phyloP scores from a whole-genome alignment of 2,113 vertebrate species.

The Pagrus major region DNA sequence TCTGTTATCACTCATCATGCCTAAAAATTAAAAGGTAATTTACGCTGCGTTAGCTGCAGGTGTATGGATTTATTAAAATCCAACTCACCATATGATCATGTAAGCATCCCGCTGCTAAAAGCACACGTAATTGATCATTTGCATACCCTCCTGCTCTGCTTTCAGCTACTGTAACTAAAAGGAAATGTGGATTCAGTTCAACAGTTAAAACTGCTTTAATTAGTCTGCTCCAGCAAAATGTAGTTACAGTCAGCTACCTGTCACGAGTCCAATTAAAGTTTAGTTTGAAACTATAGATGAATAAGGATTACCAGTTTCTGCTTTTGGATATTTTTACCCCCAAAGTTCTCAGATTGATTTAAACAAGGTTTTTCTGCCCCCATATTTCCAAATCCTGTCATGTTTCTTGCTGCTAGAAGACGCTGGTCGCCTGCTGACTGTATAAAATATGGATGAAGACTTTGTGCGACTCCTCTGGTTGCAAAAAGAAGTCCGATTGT shows the following conservation, averaged over 20 bases:
- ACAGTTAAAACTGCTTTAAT: background rate
- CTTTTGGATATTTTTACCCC: background rate
- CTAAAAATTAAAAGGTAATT: background rate
- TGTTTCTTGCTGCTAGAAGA: background rate
- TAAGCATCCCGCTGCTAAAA: conserved; percentile 1
- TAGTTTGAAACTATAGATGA: background rate
- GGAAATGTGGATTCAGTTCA: background rate
- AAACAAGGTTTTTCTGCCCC: background rate
- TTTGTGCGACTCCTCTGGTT: too few species aligned
- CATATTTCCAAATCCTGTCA: background rate
- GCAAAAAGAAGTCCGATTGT: too few species aligned
- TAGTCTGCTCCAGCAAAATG: background rate
- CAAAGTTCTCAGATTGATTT: background rate
- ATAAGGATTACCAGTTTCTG: background rate
- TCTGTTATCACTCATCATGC: background rate
- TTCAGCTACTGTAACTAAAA: background rate
- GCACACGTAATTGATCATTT: conserved; percentile 31
- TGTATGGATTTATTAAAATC: conserved; percentile 18
- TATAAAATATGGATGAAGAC: too few species aligned
- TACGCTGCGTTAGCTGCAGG: conserved; percentile 3
- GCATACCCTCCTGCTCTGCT: background rate
- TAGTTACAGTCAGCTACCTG: conserved; percentile 12
- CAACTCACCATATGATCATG: conserved; percentile 8
- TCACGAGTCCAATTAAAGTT: conserved; percentile 15
- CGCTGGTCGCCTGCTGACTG: too few species aligned